phyloP scores from a whole-genome alignment of 2,113 vertebrate genomes.

The Climacteris rufus region DNA sequence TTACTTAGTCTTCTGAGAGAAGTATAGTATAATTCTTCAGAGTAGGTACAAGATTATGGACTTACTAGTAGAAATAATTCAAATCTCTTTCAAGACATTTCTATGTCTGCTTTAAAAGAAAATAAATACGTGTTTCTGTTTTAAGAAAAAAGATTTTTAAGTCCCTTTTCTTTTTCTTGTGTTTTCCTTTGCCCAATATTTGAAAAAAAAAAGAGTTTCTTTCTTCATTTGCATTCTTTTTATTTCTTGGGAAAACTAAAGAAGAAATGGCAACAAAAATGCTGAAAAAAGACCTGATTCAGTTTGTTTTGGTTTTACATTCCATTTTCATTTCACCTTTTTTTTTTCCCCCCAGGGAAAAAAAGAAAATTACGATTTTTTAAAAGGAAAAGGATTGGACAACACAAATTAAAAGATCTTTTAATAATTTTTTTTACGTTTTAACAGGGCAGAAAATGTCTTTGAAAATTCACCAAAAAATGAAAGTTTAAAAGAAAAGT shows the following conservation, averaged over 20 bases:
- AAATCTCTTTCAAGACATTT: not conserved
- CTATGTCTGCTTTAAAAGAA: not conserved
- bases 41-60: not conserved
- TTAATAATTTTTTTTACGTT: not conserved
- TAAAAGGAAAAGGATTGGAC: not conserved
- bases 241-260: not conserved
- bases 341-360: not conserved
- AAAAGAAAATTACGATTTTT: not conserved
- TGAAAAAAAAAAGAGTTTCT: fast-evolving
- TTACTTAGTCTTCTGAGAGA: not conserved
- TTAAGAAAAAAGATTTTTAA: not conserved
- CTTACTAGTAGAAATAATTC: not conserved
- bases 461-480: not conserved
- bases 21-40: not conserved
- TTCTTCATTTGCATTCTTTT: not conserved
- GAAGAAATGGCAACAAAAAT: not conserved
- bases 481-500: not conserved
- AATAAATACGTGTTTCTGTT: not conserved
- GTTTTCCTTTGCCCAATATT: not conserved
- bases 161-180: not conserved
- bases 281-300: not conserved
- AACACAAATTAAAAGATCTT: not conserved
- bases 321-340: not conserved
- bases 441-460: not conserved
- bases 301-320: not conserved